phyloP scores from a whole-genome alignment of 2,113 vertebrate genomes.

The Orientallactaga bullata region DNA sequence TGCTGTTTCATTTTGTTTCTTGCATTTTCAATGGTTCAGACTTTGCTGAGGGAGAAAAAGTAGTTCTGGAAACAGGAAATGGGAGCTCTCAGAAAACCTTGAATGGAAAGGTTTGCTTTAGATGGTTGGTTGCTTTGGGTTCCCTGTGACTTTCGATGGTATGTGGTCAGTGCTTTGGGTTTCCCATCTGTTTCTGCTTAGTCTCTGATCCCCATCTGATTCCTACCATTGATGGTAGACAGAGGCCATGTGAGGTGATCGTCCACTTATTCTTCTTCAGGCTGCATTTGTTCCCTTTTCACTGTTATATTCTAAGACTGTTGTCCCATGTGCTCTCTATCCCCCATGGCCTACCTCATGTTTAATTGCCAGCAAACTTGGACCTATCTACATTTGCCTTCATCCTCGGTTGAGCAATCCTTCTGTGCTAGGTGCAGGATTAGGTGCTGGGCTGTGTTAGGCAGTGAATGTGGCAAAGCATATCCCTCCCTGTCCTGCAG shows the following conservation, averaged over 20 bases:
- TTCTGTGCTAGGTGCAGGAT: neutral
- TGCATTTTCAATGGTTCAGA: neutral
- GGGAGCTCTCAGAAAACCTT: neutral
- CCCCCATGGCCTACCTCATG: neutral
- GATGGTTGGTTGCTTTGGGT: neutral
- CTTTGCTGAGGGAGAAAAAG: neutral
- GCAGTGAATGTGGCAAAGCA: neutral
- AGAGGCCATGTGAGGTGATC: neutral
- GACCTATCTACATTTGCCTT: neutral
- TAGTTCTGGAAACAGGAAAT: neutral
- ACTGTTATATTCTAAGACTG: neutral
- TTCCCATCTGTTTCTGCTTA: neutral
- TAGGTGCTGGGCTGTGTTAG: neutral
- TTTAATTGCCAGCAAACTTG: neutral
- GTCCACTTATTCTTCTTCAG: neutral
- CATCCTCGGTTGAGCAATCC: neutral
- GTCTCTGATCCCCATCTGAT: neutral
- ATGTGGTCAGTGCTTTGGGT: neutral
- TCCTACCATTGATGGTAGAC: neutral
- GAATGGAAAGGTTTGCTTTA: neutral
- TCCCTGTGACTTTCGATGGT: neutral
- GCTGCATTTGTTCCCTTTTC: neutral
- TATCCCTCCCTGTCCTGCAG: too few relatives aligned
- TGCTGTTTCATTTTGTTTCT: slow-evolving; percentile 14
- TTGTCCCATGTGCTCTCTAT: neutral